Evolutionary conservation across 2,888 invertebrate species (phyloP), one percentile per base, ranked within the genome.

Genomic region (Xestia rhomboidea): DNA sequence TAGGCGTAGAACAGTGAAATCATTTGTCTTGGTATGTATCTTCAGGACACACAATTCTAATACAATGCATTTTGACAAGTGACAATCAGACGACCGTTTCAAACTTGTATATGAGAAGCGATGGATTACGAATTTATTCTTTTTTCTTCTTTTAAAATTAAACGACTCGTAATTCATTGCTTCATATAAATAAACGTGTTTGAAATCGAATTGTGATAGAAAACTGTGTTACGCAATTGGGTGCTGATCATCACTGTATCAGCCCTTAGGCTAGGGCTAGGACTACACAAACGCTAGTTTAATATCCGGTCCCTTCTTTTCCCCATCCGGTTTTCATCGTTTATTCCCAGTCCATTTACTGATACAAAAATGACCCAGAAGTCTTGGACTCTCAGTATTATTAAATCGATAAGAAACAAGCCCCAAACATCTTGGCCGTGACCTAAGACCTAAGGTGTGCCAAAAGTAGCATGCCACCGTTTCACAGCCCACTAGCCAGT

Each of bases 391-490:
- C 24, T 5, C 24, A 18, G 34, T 7, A 13, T 15, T 46, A 46
- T 68, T 38, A 24, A 51, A 54, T 57, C 21, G 34, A 60, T 57
- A 18, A 71, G 1, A 41, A 67, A 24, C 54, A 13, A 51, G n/a
- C n/a, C 21, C n/a, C n/a, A 21, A 44, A 7, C n/a, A 11, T 63
- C n/a, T 63, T 75, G 67, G n/a, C 67, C 81, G 21, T 60, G 81
- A 79, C 34, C 67, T 54, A 30, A 44, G 11, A 38, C 46, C 64
- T 24, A 15, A 24, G 30, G 34, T 68, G 66, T 67, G 62, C 8
- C n/a, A 63, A 27, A 44, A 51, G 34, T 51, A 38, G 67, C 30
- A 63, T 63, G 67, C n/a, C 54, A 67, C 51, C 15, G 30, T 54
- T 60, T 27, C 34, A 64, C 27, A 3, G 54, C 41, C n/a, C 24